phyloP scores from a whole-genome alignment of 2,888 invertebrate species.

The Charanyca ferruginea region DNA sequence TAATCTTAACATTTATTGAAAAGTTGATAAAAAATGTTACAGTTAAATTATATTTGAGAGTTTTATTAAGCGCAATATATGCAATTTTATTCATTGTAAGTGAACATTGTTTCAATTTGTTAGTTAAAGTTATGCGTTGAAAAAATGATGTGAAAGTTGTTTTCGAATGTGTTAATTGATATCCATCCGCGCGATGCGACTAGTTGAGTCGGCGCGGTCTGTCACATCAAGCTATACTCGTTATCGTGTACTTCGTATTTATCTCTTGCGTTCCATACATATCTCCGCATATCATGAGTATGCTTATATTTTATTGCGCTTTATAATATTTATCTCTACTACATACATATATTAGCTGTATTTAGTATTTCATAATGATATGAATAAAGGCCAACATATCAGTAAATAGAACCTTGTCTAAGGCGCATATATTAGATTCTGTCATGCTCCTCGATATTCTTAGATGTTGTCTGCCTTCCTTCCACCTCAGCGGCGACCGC shows the following conservation, averaged over 20 bases:
- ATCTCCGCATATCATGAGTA: constrained; percentile 85
- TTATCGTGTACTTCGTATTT: constrained; percentile 49
- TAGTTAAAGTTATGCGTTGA: constrained; percentile 91
- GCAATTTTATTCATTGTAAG: constrained; percentile 91
- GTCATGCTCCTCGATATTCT: constrained; percentile 67
- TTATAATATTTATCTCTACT: constrained; percentile 78
- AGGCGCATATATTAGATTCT: constrained; percentile 77
- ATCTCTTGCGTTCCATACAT: constrained; percentile 77
- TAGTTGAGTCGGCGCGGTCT: constrained; percentile 56
- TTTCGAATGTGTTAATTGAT: constrained; percentile 71
- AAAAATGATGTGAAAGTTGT: constrained; percentile 83
- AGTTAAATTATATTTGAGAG: constrained; percentile 91
- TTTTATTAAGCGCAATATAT: constrained; percentile 90
- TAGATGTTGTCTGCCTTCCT: constrained; percentile 63
- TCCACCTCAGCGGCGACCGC: constrained; percentile 64
- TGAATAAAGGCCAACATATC: constrained; percentile 87
- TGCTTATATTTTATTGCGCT: constrained; percentile 84
- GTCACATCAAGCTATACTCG: constrained; percentile 56
- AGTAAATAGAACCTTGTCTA: constrained; percentile 83
- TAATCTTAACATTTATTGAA: constrained; percentile 90
- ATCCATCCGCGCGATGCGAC: constrained; percentile 60
- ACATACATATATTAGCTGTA: constrained; percentile 80
- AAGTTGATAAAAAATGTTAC: constrained; percentile 90
- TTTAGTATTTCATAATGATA: constrained; percentile 77
- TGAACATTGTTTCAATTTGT: constrained; percentile 90